Base-by-base conservation (phyloP, 2,888 invertebrate species). In the Melanostoma mellinum region DNA sequence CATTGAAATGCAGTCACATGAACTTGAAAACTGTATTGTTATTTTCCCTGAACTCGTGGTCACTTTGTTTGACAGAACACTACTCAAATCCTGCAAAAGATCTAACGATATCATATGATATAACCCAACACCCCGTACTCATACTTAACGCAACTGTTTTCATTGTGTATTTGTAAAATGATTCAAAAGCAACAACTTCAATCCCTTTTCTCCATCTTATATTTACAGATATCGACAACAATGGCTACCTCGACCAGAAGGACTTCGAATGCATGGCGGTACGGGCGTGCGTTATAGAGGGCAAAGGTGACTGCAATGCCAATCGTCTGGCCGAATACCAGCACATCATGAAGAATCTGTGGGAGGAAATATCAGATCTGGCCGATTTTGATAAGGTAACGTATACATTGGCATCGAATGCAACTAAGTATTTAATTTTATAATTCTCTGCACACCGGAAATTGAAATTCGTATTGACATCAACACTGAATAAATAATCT, bases 181-280 rank as follows among this genome's bases (percentile, higher is more conserved):
- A 63, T 38, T 63, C 35, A 20, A 63, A 48, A 10, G 3, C 35
- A 20, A 35, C 0, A 68, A 35, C 33, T 52, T 58, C 38, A 67
- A 4, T 30, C 50, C 40, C 63, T 46, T 73, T 61, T 81, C 85
- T 87, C 20, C 20, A 20, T 56, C 0, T 40, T 44, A 4, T 40
- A n/a, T 35, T 90, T 91, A 20, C 91, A 96, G 96, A 97, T 92
- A 95, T 96, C 88, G 96, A 97, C 92, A 95, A 95, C 92, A 96
- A 97, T 90, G 96, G 96, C 20, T 95, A 94, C 90, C 90, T 97
- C 88, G 96, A 96, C 89, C 94, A 96, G 86, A 94, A 94, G 88
- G 96, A 97, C 91, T 96, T 97, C 90, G 94, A 95, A 81, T 96
- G 96, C 90, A 93, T 96, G 91, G 96, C 96, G 4, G 92, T 97